Conservation (phyloP, 1,140 invertebrate species). For the Saccostrea cuccullata region DNA sequence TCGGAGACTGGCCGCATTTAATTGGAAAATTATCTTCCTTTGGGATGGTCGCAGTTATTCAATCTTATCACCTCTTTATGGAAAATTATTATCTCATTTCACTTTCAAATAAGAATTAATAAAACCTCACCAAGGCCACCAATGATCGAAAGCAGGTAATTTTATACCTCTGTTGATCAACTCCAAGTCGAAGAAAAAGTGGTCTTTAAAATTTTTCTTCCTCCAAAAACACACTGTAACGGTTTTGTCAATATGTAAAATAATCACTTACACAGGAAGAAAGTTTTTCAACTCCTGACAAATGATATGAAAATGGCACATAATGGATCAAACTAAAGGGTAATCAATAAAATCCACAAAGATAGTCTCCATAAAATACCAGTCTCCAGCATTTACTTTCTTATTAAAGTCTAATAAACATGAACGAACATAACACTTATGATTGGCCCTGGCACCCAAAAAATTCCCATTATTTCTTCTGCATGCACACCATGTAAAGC, state of each 20-base stretch:
- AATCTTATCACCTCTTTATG: background rate
- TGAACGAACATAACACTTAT: background rate
- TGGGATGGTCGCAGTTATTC: background rate
- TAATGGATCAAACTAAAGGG: background rate
- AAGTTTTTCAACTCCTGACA: background rate
- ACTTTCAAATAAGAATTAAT: constrained; percentile 28
- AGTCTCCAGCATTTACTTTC: background rate
- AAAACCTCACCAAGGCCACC: background rate
- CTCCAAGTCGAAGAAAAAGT: background rate
- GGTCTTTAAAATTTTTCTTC: background rate
- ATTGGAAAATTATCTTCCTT: background rate
- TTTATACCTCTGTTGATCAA: background rate
- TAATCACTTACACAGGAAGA: constrained; percentile 5
- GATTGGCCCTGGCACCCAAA: background rate
- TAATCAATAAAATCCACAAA: constrained; percentile 32
- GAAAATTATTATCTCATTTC: constrained; percentile 16
- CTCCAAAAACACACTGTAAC: background rate
- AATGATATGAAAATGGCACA: constrained; percentile 13
- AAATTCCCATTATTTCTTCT: constrained; percentile 6
- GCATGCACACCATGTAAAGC: background rate
- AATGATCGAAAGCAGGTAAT: background rate
- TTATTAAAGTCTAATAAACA: constrained; percentile 25
- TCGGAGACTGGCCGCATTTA: background rate
- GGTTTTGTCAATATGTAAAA: constrained; percentile 14
- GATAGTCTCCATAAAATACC: background rate